Evolutionary conservation across 2,888 invertebrate genomes (phyloP).

Genomic region (Ommatoiulus sabulosus): DNA sequence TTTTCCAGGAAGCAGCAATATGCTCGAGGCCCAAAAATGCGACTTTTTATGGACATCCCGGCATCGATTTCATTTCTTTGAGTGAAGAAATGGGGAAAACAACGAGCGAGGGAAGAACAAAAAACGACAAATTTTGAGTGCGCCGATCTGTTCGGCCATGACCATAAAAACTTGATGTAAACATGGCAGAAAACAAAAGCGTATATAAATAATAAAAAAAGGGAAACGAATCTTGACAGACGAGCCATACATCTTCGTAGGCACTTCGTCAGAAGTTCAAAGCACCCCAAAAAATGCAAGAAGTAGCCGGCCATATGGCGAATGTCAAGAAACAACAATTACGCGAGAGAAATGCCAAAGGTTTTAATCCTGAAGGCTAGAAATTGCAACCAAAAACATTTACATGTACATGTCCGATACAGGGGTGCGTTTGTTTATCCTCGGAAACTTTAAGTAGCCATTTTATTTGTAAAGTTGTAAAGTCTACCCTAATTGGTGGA

Average conservation of each 20-base stretch:
- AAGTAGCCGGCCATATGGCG: not conserved
- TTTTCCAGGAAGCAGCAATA: conserved; percentile 11
- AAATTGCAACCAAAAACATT: too few species aligned
- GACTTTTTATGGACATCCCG: conserved; percentile 20
- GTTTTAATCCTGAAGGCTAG: not conserved
- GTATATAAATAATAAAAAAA: conserved; percentile 8
- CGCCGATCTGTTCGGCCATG: conserved; percentile 27
- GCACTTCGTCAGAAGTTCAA: conserved; percentile 22
- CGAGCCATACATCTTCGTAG: conserved; percentile 24
- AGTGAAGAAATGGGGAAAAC: not conserved
- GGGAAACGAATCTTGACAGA: conserved; percentile 14
- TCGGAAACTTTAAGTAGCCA: too few species aligned
- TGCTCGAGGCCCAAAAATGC: not conserved
- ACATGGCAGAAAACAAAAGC: conserved; percentile 34
- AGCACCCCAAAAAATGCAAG: conserved; percentile 8
- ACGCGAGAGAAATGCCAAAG: conserved; percentile 4
- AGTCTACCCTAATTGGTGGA: too few species aligned
- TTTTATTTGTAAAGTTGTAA: too few species aligned
- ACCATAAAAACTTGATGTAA: conserved; percentile 26
- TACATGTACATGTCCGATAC: too few species aligned
- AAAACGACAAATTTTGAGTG: not conserved
- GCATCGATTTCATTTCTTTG: conserved; percentile 13
- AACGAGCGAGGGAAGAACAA: not conserved
- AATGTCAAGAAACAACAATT: conserved; percentile 28
- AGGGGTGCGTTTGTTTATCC: too few species aligned